Base-by-base conservation (phyloP, 2,888 invertebrate species). In the Siphonodentalium dalli region DNA sequence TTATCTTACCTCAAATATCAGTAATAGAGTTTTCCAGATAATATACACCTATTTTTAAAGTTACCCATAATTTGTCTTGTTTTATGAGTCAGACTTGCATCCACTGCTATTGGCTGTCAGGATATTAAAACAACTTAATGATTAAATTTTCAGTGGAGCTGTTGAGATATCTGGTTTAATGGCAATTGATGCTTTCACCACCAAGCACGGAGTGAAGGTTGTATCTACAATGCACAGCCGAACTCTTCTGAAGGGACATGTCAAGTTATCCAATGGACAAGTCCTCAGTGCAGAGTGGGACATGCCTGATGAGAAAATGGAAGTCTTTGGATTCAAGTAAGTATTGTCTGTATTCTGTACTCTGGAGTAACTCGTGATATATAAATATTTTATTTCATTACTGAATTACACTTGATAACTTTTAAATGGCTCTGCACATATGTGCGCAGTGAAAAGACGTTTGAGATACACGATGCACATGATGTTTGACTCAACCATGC, bases 201-300 rank as follows among this genome's bases (percentile, higher is more conserved):
- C 89, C n/a, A 85, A 87, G 2, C 88, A 91, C 11, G 94, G 92
- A 7, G 87, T 94, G 13, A 88, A 92, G 68, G 85, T 95, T 8
- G 89, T 90, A 70, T 88, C 90, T 60, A 89, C 90, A 40, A 83
- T 94, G 20, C 92, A 93, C 78, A 90, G 93, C 0, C 92, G 92
- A 26, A 90, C 91, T 0, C 89, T 90, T 1, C 83, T 93, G 0
- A 89, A 90, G 68, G 89, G 89, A 0, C 86, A 86, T 47, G 82
- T 94, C 3, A 87, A 87, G 51, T 80, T 93, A 9, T 85, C 88
- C 15, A 89, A 90, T 0, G 84, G 87, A 0, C 86, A 87, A 56
- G 78, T 89, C 7, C 83, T 91, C 2, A 87, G 88, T 37, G 83
- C 92, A 2, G 88, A 90, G 62, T 85, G 94, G 52, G 90, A 90